These are phyloP conservation scores for Meandrusa payeni DNA, from an alignment of 2,888 invertebrate genomes.

Conservation along the genomic window DNA sequence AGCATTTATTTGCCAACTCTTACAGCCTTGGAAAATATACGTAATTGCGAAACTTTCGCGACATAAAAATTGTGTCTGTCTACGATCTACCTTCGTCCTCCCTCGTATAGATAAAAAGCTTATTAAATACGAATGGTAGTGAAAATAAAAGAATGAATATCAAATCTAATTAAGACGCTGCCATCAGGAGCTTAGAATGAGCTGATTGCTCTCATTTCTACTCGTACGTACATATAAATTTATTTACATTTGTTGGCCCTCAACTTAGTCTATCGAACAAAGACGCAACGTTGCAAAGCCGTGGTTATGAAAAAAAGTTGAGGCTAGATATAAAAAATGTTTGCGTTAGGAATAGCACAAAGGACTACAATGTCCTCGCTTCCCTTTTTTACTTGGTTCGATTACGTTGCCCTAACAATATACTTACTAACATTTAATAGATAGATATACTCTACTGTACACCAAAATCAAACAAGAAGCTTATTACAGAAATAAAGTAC, in stretches of 20 bases:
- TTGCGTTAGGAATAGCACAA: constrained; percentile 23
- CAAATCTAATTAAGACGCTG: too few species aligned
- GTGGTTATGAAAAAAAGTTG: constrained; percentile 24
- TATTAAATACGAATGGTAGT: too few species aligned
- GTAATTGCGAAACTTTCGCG: too few species aligned
- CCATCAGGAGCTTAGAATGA: constrained; percentile 9
- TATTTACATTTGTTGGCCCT: constrained; percentile 6
- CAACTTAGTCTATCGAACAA: constrained; percentile 21
- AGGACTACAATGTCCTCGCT: constrained; percentile 18
- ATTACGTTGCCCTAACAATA: constrained; percentile 5
- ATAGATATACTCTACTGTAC: too few species aligned
- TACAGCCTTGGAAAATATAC: too few species aligned
- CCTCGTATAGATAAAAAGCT: too few species aligned
- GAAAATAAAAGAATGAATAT: too few species aligned
- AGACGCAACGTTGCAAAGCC: constrained; percentile 21
- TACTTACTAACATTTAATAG: too few species aligned
- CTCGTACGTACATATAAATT: constrained; percentile 4
- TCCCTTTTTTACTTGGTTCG: constrained; percentile 5
- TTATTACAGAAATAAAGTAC: too few species aligned
- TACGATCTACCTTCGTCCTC: too few species aligned
- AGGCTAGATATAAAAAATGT: constrained; percentile 19
- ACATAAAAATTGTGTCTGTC: too few species aligned
- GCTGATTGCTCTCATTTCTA: constrained; percentile 7
- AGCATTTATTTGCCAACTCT: not conserved
- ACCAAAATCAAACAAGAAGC: too few species aligned